Percentiles rank a stretch among this genome's conserved stretches.
phyloP scores from a whole-genome alignment of 2,797 vertebrate genomes.

The Danio choprae region DNA sequence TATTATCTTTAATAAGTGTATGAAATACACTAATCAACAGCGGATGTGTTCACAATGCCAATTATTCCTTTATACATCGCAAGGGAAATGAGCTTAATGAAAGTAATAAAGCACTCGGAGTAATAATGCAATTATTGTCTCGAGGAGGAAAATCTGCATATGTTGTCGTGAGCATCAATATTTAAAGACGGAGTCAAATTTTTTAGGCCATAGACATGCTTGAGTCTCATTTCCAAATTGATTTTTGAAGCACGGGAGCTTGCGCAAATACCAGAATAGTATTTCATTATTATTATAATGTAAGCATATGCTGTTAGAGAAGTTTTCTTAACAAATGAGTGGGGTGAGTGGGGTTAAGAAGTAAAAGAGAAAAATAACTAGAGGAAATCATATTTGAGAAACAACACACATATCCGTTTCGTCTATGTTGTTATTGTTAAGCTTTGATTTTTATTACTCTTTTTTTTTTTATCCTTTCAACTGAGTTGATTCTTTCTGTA shows the following conservation, averaged over 20 bases:
- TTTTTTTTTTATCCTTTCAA: neutral
- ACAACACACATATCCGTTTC: slow-evolving; percentile 22
- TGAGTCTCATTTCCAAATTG: slow-evolving; percentile 19
- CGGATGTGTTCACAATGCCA: slow-evolving; percentile 23
- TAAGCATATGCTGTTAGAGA: neutral
- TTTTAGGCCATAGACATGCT: slow-evolving; percentile 34
- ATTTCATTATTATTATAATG: neutral
- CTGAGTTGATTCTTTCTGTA: slow-evolving; percentile 15
- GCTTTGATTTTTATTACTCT: slow-evolving; percentile 23
- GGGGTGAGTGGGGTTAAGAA: slow-evolving; percentile 28
- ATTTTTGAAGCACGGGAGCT: slow-evolving; percentile 29
- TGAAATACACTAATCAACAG: slow-evolving; percentile 15
- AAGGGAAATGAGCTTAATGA: slow-evolving; percentile 50
- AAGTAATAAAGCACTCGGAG: slow-evolving; percentile 42
- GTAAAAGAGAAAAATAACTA: slow-evolving; percentile 29
- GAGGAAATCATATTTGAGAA: slow-evolving; percentile 40
- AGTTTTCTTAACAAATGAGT: neutral
- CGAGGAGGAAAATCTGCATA: slow-evolving; percentile 38
- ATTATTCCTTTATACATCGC: slow-evolving; percentile 34
- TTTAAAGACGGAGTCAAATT: slow-evolving; percentile 41
- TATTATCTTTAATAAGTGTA: slow-evolving; percentile 23
- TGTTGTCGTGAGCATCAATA: slow-evolving; percentile 46
- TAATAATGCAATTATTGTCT: slow-evolving; percentile 53
- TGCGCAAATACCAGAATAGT: neutral
- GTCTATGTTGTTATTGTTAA: slow-evolving; percentile 7